These are phyloP conservation scores for Autographa gamma DNA, from an alignment of 2,888 invertebrate species.

Conservation along the genomic window DNA sequence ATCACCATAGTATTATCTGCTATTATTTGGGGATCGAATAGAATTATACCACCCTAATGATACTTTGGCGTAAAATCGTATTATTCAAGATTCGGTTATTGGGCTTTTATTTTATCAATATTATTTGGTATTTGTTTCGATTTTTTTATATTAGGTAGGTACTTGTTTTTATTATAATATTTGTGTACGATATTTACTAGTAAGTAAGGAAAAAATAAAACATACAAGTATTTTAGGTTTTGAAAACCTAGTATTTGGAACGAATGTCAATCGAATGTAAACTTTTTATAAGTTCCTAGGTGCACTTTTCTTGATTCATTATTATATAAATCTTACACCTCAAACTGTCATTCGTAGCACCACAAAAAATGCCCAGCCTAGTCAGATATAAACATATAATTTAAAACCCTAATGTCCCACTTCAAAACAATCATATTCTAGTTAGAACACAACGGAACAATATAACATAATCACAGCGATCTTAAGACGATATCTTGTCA, in stretches of 20 bases:
- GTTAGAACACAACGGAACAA: conserved; percentile 58
- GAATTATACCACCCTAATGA: conserved; percentile 73
- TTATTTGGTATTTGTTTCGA: conserved; percentile 25
- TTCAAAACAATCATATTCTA: conserved; percentile 62
- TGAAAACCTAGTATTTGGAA: too few relatives aligned
- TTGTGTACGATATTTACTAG: too few relatives aligned
- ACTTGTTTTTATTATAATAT: too few relatives aligned
- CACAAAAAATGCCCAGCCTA: conserved; percentile 11
- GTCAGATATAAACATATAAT: conserved; percentile 35
- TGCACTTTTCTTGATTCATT: not conserved
- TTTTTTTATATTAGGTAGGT: not conserved
- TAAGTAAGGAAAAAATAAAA: too few relatives aligned
- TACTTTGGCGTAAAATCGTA: conserved; percentile 70
- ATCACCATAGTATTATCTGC: conserved; percentile 65
- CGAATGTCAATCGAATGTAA: too few relatives aligned
- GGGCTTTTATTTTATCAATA: conserved; percentile 22
- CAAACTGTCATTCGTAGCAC: not conserved
- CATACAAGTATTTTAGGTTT: too few relatives aligned
- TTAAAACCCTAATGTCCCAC: conserved; percentile 51
- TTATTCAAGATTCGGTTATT: conserved; percentile 65
- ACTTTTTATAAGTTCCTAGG: too few relatives aligned
- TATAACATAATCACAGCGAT: conserved; percentile 66
- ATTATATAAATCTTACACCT: conserved; percentile 2
- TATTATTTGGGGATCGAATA: conserved; percentile 73
- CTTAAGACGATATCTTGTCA: conserved; percentile 67